Evolutionary conservation across 2,113 vertebrate species (phyloP).

Genomic region (Loxodonta africana): DNA sequence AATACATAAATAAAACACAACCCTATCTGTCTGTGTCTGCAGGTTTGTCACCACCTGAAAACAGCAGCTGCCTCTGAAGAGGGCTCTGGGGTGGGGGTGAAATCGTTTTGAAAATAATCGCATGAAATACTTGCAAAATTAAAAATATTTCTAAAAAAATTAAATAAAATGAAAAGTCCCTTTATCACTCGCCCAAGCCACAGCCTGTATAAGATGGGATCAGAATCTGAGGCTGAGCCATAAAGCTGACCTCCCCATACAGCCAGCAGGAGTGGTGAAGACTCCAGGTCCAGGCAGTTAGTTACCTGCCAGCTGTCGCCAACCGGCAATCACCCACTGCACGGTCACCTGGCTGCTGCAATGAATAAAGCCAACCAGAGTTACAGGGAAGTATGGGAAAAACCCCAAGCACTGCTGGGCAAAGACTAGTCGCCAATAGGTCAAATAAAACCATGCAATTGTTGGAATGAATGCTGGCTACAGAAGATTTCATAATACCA

Average conservation of each 20-base stretch:
- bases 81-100: too few species aligned
- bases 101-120: background rate
- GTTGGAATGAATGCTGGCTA: background rate
- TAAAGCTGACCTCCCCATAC: too few species aligned
- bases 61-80: background rate
- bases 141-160: background rate
- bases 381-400: background rate
- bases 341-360: background rate
- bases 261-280: background rate
- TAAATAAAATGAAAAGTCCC: background rate
- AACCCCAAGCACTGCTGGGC: background rate
- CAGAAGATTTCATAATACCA: background rate
- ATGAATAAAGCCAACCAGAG: background rate
- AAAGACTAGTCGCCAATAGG: background rate
- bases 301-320: background rate
- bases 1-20: background rate
- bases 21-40: accelerated
- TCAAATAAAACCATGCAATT: background rate
- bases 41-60: background rate
- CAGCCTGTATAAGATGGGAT: background rate
- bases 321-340: background rate
- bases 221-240: background rate
- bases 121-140: background rate
- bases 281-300: accelerated
- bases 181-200: background rate